phyloP scores from a whole-genome alignment of 2,113 vertebrate species.

The Barnardius zonarius region DNA sequence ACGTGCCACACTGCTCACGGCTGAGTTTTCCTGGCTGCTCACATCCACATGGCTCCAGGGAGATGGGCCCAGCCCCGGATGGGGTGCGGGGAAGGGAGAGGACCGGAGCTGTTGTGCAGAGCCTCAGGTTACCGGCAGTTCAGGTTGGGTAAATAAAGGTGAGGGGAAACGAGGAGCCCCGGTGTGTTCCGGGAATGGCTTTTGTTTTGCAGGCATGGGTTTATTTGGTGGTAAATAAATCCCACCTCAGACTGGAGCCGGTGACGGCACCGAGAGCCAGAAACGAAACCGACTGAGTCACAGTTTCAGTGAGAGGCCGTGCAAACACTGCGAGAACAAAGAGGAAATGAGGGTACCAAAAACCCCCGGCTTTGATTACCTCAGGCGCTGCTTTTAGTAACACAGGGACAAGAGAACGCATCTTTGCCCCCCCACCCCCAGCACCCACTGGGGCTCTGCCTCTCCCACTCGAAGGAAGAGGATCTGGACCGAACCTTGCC shows the following conservation, averaged over 20 bases:
- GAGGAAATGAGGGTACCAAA: neutral
- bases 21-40: neutral
- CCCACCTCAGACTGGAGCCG: neutral
- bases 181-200: neutral
- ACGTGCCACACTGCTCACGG: accelerated
- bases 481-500: neutral
- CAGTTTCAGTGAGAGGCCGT: slow-evolving; percentile 22
- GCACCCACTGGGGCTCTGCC: neutral
- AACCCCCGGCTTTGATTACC: neutral
- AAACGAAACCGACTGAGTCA: slow-evolving; percentile 55
- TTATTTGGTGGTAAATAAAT: neutral
- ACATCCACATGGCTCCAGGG: neutral
- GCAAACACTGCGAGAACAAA: neutral
- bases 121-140: neutral
- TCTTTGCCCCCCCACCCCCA: too few species aligned
- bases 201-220: neutral
- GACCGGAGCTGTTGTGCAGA: neutral
- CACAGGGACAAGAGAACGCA: neutral
- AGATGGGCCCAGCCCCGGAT: neutral
- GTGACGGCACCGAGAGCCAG: neutral
- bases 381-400: neutral
- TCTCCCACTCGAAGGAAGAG: neutral
- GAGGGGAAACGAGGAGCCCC: neutral
- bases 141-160: neutral
- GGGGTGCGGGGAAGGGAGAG: neutral